A percentile compares a stretch with the other conserved stretches of the same genome.
phyloP scores from a whole-genome alignment of 2,888 invertebrate genomes.

The Drosophila fulvimacula region DNA sequence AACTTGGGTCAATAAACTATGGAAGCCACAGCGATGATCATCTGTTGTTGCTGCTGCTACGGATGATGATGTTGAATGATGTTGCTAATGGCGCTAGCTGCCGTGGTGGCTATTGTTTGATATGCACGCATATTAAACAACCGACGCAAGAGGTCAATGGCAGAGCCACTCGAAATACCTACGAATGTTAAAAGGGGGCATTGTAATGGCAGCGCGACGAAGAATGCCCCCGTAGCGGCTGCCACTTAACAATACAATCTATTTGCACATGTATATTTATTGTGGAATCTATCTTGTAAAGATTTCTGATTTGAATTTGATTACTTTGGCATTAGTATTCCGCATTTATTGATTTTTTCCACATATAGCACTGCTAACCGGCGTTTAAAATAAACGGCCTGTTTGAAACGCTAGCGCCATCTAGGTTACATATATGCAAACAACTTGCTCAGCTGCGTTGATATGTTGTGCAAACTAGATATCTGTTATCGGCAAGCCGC shows the following conservation, averaged over 20 bases:
- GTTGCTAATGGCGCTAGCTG: slow-evolving; percentile 37
- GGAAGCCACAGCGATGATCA: slow-evolving; percentile 51
- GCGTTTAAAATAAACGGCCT: slow-evolving; percentile 34
- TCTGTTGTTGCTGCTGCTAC: slow-evolving; percentile 23
- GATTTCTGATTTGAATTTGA: slow-evolving; percentile 6
- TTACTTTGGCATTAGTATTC: not conserved
- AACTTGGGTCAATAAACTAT: slow-evolving; percentile 74
- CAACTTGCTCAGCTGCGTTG: not conserved
- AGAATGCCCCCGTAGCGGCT: slow-evolving; percentile 11
- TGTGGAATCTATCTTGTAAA: slow-evolving; percentile 13
- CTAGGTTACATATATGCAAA: slow-evolving; percentile 6
- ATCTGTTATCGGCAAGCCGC: slow-evolving; percentile 25
- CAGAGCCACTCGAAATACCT: slow-evolving; percentile 47
- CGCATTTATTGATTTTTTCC: not conserved
- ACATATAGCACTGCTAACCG: not conserved
- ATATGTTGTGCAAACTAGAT: not conserved
- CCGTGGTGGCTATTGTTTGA: slow-evolving; percentile 56
- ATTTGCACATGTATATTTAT: slow-evolving; percentile 28
- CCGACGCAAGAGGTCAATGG: slow-evolving; percentile 62
- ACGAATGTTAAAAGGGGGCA: slow-evolving; percentile 50
- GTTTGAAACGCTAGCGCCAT: slow-evolving; percentile 20
- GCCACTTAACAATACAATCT: slow-evolving; percentile 15
- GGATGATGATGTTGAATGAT: slow-evolving; percentile 39
- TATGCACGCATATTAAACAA: slow-evolving; percentile 60
- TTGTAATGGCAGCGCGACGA: slow-evolving; percentile 34